A percentile compares a stretch with the other conserved stretches of the same genome.
Conservation (phyloP, 2,797 vertebrate species). For the Salmo trutta region DNA sequence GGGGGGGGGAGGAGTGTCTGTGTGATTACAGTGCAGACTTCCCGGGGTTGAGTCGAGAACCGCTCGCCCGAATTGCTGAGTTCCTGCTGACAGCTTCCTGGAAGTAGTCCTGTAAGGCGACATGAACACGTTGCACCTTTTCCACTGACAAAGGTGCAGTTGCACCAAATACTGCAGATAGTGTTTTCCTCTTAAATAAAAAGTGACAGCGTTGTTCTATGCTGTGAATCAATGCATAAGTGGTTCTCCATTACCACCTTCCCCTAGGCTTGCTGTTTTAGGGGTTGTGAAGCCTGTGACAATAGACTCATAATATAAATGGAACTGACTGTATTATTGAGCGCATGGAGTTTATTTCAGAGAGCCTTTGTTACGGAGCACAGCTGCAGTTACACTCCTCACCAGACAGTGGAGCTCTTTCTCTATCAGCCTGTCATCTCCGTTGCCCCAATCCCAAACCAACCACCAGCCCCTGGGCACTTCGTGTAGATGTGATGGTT, state of each 20-base stretch:
- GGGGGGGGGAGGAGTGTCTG: conserved; percentile 31
- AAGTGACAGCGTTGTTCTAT: conserved; percentile 52
- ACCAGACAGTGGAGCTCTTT: conserved; percentile 72
- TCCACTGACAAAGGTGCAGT: conserved; percentile 49
- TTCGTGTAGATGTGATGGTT: background rate
- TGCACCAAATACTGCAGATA: conserved; percentile 59
- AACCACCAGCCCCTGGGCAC: conserved; percentile 48
- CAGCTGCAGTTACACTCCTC: background rate
- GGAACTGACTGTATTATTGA: conserved; percentile 38
- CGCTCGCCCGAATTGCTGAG: conserved; percentile 50
- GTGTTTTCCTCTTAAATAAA: conserved; percentile 41
- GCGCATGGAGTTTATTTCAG: background rate
- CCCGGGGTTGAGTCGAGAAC: conserved; percentile 31
- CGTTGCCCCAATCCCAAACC: conserved; percentile 11
- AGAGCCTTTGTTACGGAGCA: background rate
- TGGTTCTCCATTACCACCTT: conserved; percentile 59
- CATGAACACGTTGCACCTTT: conserved; percentile 49
- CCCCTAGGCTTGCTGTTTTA: conserved; percentile 54
- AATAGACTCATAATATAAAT: conserved; percentile 52
- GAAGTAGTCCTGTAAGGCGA: conserved; percentile 56
- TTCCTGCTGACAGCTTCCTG: conserved; percentile 58
- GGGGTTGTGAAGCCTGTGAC: conserved; percentile 61
- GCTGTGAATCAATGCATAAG: conserved; percentile 3
- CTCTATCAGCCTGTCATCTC: conserved; percentile 36
- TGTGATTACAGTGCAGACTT: conserved; percentile 7